A percentile compares a stretch with the other conserved stretches of the same genome.
Evolutionary conservation across 1,140 invertebrate genomes (phyloP).

Genomic region (Phymastichus coffea): DNA sequence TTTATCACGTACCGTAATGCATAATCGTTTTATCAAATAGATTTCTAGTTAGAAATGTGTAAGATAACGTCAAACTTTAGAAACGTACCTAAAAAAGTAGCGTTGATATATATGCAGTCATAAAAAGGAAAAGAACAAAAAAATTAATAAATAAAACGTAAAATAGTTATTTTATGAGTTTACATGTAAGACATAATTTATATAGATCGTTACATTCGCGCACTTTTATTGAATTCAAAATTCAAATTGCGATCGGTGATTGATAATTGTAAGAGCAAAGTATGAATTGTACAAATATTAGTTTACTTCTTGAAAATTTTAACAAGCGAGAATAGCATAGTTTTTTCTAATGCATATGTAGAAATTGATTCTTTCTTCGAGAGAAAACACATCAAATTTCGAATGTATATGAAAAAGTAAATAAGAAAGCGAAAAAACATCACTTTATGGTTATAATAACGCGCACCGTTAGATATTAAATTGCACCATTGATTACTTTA

Average conservation of each 20-base stretch:
- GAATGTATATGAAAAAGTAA: conserved; percentile 2
- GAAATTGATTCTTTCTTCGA: conserved; percentile 5
- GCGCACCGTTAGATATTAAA: conserved; percentile 2
- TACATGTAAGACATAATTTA: neutral
- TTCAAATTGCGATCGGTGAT: too few relatives aligned
- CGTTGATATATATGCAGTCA: conserved; percentile 11
- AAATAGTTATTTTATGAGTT: conserved; percentile 6
- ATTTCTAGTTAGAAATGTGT: conserved; percentile 24
- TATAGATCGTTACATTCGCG: neutral
- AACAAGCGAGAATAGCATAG: neutral
- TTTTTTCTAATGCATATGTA: conserved; percentile 1
- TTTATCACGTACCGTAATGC: conserved; percentile 17
- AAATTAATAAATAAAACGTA: conserved; percentile 2
- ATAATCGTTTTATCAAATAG: conserved; percentile 23
- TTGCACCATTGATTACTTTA: conserved; percentile 2
- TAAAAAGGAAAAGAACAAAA: conserved; percentile 9
- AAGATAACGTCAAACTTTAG: conserved; percentile 7
- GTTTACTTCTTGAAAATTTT: neutral
- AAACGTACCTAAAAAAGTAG: conserved; percentile 1
- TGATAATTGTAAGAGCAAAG: too few relatives aligned
- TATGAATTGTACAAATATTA: conserved; percentile 24
- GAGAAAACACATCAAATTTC: conserved; percentile 21
- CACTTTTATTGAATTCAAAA: too few relatives aligned
- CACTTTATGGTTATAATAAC: too few relatives aligned
- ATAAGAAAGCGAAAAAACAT: neutral